Evolutionary conservation across 2,797 vertebrate genomes (phyloP).

Genomic region (Phaenicophaeus curvirostris): DNA sequence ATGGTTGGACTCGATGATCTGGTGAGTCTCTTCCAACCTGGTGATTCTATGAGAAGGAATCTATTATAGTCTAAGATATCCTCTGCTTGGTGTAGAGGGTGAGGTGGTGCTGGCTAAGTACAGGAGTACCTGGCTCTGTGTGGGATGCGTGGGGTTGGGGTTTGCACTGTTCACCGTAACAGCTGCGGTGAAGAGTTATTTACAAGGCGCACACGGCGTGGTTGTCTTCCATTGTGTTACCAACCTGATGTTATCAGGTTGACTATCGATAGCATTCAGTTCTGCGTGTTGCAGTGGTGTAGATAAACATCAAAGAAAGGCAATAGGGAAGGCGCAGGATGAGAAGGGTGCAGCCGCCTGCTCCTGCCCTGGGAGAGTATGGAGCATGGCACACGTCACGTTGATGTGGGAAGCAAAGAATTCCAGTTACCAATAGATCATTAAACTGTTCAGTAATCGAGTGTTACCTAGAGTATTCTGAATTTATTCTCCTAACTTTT

Average conservation of each 20-base stretch:
- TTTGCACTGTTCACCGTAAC: accelerated
- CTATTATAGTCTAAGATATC: accelerated
- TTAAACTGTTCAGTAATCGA: neutral
- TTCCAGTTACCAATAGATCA: accelerated
- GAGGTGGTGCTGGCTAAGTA: neutral
- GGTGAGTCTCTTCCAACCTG: too few relatives aligned
- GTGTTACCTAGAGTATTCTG: neutral
- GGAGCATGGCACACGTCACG: accelerated
- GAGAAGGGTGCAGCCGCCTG: neutral
- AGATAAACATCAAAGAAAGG: neutral
- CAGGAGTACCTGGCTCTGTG: neutral
- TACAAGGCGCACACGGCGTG: accelerated
- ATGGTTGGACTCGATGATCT: too few relatives aligned
- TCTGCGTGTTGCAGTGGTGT: accelerated
- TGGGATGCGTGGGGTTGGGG: too few relatives aligned
- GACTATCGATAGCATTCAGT: accelerated
- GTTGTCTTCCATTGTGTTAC: neutral
- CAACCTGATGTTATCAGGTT: neutral
- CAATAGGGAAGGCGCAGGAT: accelerated
- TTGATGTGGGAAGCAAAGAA: accelerated
- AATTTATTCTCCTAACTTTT: neutral
- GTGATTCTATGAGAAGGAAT: too few relatives aligned
- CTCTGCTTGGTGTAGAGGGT: neutral
- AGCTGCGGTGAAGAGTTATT: neutral
- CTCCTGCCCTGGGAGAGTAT: neutral